Base-by-base conservation (phyloP, 2,888 invertebrate genomes). In the Callimorpha dominula region DNA sequence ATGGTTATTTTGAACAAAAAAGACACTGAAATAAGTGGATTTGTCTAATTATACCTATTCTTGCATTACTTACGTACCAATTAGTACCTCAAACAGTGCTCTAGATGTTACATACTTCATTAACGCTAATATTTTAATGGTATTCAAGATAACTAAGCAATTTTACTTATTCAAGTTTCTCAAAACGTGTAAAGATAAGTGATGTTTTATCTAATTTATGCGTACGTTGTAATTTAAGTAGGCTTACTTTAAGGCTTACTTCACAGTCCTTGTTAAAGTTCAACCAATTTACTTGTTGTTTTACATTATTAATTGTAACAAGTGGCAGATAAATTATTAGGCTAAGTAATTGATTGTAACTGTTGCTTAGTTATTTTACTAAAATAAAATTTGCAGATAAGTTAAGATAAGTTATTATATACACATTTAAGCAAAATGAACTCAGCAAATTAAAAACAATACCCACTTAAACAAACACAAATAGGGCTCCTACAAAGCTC, bases 91-190 rank as follows among this genome's bases (percentile, higher is more conserved):
- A 31, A 60, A 14, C 31, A 12, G 14, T 8, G 43, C 6, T 8
- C 3, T 12, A 60, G 6, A 60, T 60, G 12, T 14, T 8, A 20
- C 57, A 49, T 9, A 65, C 54, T 46, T 71, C 40, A 57, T 65
- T 71, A 14, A 12, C 17, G 20, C 20, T 49, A 57, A 57, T 42
- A n/a, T 57, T 57, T 46, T 40, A 71, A 57, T 65, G 70, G 57
- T 57, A 65, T 71, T 71, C 57, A 40, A 57, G 57, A 65, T 46
- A 43, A 65, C 31, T 57, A 14, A 31, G 60, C 14, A 31, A 71
- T 57, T 54, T 65, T 40, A 57, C 70, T 65, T 65, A 70, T 71
- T 71, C 57, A 65, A 31, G 49, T 71, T 71, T 65, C 70, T 60
- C n/a, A 65, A 57, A 65, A 64, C 8, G 52, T 65, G 14, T 49